These are phyloP conservation scores for Arctia plantaginis DNA, from an alignment of 2,888 invertebrate species.

Conservation along the genomic window DNA sequence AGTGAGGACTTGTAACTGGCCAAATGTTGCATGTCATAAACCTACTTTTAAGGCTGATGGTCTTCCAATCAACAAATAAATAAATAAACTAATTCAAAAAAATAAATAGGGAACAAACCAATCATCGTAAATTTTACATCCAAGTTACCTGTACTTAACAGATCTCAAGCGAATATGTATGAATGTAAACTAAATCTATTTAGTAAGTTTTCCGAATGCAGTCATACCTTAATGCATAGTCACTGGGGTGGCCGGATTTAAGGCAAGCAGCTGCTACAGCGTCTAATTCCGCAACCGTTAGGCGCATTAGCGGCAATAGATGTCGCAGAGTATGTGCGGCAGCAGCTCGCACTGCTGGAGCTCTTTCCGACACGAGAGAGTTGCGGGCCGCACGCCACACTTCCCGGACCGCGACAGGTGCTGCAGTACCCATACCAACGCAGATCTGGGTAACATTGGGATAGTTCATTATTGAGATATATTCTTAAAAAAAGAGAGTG, in stretches of 20 bases:
- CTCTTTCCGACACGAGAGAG: slow-evolving; percentile 95
- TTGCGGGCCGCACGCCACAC: slow-evolving; percentile 95
- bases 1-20: too few species aligned
- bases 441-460: slow-evolving; percentile 86
- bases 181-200: background rate
- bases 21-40: too few species aligned
- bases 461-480: background rate
- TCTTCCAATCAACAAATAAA: too few species aligned
- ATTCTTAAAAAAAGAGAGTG: background rate
- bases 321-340: slow-evolving; percentile 96
- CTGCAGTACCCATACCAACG: slow-evolving; percentile 97
- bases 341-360: slow-evolving; percentile 96
- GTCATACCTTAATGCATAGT: slow-evolving; percentile 70
- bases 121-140: background rate
- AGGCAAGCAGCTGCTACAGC: slow-evolving; percentile 96
- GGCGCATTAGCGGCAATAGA: slow-evolving; percentile 94
- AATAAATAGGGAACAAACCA: background rate
- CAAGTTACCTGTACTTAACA: background rate
- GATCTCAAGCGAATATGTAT: background rate
- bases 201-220: background rate
- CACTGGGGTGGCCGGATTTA: slow-evolving; percentile 88
- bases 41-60: too few species aligned
- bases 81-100: background rate
- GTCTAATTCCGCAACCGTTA: slow-evolving; percentile 96
- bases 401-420: slow-evolving; percentile 91